These are phyloP conservation scores for Eudorcas thomsonii DNA, from an alignment of 2,113 vertebrate genomes.

Conservation along the genomic window DNA sequence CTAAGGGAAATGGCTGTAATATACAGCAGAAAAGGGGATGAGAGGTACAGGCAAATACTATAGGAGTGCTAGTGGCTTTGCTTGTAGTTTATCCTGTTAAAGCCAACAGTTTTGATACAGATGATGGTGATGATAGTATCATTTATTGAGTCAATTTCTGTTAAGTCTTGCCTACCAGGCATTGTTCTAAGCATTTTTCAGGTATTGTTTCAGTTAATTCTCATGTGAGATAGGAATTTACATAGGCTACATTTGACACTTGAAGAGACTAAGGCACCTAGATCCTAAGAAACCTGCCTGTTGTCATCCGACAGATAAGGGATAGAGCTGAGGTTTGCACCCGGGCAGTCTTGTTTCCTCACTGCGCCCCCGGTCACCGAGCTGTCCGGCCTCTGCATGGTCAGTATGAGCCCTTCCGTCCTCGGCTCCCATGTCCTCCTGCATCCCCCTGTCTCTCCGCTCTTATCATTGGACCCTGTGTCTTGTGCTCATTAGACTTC, in stretches of 20 bases:
- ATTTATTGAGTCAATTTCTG: neutral
- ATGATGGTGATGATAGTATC: neutral
- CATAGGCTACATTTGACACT: neutral
- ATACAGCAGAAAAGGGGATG: neutral
- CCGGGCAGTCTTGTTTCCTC: neutral
- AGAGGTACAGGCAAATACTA: neutral
- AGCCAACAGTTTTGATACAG: neutral
- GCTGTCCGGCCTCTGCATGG: neutral
- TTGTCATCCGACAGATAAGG: neutral
- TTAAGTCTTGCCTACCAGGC: neutral
- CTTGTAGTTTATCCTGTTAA: neutral
- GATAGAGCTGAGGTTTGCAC: neutral
- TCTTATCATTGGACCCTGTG: neutral
- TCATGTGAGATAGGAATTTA: neutral
- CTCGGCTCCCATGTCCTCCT: neutral
- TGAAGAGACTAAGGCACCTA: neutral
- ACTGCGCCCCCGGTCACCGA: neutral
- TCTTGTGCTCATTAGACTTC: neutral
- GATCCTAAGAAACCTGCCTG: neutral
- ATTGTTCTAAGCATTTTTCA: neutral
- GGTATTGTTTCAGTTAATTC: neutral
- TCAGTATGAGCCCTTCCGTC: too few relatives aligned
- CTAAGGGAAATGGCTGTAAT: neutral
- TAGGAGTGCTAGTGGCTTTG: neutral
- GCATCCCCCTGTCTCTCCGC: fast-evolving